A percentile compares a stretch with the other conserved stretches of the same genome.
phyloP scores from a whole-genome alignment of 2,113 vertebrate species.

The Calonectris borealis region DNA sequence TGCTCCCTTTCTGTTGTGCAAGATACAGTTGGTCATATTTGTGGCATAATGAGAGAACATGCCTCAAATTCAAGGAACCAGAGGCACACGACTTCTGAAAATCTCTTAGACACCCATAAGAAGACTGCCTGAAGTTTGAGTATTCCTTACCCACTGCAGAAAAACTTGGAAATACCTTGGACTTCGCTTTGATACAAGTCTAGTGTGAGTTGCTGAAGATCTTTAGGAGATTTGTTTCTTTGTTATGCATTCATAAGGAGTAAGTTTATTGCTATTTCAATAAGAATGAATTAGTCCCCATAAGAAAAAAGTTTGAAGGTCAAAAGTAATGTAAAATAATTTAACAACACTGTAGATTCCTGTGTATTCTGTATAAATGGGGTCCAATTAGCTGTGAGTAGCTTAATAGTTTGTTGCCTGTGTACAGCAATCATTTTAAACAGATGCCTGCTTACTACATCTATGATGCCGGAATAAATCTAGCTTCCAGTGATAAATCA shows the following conservation, averaged over 20 bases:
- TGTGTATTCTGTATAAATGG: not conserved
- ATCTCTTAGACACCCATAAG: not conserved
- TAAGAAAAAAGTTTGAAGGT: not conserved
- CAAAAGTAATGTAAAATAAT: not conserved
- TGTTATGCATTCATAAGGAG: not conserved
- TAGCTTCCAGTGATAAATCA: not conserved
- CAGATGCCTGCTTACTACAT: not conserved
- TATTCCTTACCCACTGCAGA: not conserved
- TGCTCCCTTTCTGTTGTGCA: not conserved
- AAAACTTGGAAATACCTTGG: not conserved
- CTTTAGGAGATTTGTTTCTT: not conserved
- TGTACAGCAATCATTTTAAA: not conserved
- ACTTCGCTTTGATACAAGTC: not conserved
- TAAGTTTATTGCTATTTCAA: not conserved
- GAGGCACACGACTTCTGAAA: not conserved
- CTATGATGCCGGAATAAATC: not conserved
- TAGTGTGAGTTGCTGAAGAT: not conserved
- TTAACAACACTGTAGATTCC: not conserved
- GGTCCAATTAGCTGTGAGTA: not conserved
- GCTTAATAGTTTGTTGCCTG: not conserved
- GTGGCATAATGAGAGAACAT: not conserved
- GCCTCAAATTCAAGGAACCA: not conserved
- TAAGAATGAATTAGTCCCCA: not conserved
- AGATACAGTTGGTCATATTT: not conserved
- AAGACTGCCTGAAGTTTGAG: not conserved